Evolutionary conservation across 2,888 invertebrate genomes (phyloP).

Genomic region (Cenopis cana): DNA sequence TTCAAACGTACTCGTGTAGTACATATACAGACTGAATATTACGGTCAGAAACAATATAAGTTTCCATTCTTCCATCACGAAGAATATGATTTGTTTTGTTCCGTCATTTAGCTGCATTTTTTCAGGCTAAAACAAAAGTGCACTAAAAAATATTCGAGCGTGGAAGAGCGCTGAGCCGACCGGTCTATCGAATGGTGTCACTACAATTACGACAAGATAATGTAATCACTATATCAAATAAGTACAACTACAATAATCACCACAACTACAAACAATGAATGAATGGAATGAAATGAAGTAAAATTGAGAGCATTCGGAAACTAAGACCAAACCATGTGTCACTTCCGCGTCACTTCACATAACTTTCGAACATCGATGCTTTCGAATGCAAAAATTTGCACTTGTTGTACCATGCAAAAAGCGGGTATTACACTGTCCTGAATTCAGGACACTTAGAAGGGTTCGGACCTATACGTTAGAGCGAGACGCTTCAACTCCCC

Average conservation of each 20-base stretch:
- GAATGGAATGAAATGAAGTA: neutral
- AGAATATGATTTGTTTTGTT: constrained; percentile 56
- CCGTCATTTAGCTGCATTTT: constrained; percentile 58
- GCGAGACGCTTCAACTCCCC: too few relatives aligned
- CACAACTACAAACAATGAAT: neutral
- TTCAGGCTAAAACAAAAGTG: constrained; percentile 2
- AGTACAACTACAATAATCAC: neutral
- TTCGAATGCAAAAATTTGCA: too few relatives aligned
- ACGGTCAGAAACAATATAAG: constrained; percentile 63
- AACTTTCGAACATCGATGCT: too few relatives aligned
- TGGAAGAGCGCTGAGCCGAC: neutral
- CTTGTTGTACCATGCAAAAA: too few relatives aligned
- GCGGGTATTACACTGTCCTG: too few relatives aligned
- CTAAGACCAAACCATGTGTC: neutral
- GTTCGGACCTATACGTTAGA: too few relatives aligned
- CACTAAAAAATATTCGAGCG: neutral
- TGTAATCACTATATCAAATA: neutral
- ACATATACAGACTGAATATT: constrained; percentile 68
- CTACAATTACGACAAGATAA: constrained; percentile 5
- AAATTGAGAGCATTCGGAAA: constrained; percentile 6
- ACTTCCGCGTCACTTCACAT: too few relatives aligned
- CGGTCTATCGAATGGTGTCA: too few relatives aligned
- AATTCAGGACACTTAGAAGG: too few relatives aligned
- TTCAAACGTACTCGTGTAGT: constrained; percentile 76
- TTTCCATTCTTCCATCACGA: constrained; percentile 71